Conservation (phyloP, 2,888 invertebrate species). For the Resseliella maxima region DNA sequence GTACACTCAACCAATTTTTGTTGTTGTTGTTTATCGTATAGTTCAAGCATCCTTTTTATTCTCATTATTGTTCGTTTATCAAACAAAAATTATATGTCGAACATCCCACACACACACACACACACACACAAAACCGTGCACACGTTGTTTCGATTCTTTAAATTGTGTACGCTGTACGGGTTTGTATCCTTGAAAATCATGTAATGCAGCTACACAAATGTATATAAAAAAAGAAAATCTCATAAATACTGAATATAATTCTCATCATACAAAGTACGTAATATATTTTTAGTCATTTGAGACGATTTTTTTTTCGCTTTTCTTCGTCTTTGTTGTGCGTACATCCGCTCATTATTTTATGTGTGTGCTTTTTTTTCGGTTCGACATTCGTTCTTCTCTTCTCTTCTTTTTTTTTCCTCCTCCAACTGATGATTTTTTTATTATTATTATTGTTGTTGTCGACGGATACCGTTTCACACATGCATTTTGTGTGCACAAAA, state of each 20-base stretch:
- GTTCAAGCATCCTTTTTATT: not conserved
- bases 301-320: slow-evolving; percentile 42
- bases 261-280: not conserved
- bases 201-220: not conserved
- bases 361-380: not conserved
- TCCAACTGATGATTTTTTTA: slow-evolving; percentile 9
- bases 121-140: too few species aligned
- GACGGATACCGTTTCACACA: slow-evolving; percentile 40
- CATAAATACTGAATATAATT: not conserved
- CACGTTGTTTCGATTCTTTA: not conserved
- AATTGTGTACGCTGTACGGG: not conserved
- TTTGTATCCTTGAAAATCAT: too few species aligned
- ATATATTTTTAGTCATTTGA: slow-evolving; percentile 37
- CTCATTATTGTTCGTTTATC: not conserved
- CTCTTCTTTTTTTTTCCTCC: not conserved
- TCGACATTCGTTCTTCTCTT: not conserved
- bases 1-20: not conserved
- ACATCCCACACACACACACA: not conserved
- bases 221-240: not conserved
- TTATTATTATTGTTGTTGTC: too few species aligned
- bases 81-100: too few species aligned
- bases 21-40: not conserved
- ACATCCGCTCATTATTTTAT: slow-evolving; percentile 35
- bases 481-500: not conserved
- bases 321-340: not conserved